phyloP scores from a whole-genome alignment of 2,113 vertebrate genomes.

The Bettongia penicillata region DNA sequence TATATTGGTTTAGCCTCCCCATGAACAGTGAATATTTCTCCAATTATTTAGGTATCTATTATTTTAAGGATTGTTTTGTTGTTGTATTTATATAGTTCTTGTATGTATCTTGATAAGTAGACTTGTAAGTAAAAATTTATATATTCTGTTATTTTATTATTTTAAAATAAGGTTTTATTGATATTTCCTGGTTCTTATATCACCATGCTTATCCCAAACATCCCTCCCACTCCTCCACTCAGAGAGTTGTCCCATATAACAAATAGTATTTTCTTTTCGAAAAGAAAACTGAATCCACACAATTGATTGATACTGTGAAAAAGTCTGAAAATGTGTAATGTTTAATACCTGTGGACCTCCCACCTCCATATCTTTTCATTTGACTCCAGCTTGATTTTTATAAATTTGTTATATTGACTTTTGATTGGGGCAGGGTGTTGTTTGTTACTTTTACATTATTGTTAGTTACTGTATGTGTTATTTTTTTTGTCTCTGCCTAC shows the following conservation, averaged over 20 bases:
- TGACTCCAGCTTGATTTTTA: background rate
- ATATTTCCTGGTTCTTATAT: background rate
- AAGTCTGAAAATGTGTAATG: background rate
- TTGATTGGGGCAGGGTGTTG: no score
- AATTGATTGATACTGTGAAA: background rate
- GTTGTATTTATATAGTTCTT: background rate
- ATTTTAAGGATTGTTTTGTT: background rate
- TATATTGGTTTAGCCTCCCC: background rate
- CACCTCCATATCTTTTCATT: background rate
- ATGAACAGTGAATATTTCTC: background rate
- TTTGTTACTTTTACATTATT: background rate
- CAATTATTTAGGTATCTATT: background rate
- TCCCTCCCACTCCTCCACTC: background rate
- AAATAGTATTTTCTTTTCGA: background rate
- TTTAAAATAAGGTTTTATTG: background rate
- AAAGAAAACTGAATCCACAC: background rate
- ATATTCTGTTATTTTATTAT: background rate
- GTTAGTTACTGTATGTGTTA: background rate
- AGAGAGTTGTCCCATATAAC: background rate
- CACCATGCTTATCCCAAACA: background rate
- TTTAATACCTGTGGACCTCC: background rate
- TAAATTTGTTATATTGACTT: background rate
- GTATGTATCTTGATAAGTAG: background rate
- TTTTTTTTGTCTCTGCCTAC: background rate
- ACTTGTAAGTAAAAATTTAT: background rate